phyloP scores from a whole-genome alignment of 23 tunicate genomes.

The Clavelina lepadiformis region DNA sequence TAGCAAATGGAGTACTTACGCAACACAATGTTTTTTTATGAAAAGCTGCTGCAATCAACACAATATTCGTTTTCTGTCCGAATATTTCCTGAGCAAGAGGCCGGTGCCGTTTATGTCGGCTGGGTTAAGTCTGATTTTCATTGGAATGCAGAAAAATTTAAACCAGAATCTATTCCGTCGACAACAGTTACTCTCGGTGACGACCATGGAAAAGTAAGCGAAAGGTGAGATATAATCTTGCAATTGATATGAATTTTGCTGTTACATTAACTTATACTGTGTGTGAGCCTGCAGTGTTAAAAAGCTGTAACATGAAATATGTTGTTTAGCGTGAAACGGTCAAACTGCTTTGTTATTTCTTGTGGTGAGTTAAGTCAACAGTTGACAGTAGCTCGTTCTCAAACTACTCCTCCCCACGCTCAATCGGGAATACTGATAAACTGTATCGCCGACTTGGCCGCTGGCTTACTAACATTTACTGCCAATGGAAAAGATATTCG shows the following conservation, averaged over 20 bases:
- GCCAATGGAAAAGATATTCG: conserved; percentile 78
- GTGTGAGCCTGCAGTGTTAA: too few species aligned
- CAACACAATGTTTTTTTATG: too few species aligned
- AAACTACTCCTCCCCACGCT: conserved; percentile 4
- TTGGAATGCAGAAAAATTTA: conserved; percentile 39
- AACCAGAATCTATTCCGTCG: conserved; percentile 40
- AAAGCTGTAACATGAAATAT: not conserved
- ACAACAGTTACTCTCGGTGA: conserved; percentile 90
- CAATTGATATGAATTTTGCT: too few species aligned
- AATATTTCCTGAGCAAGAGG: conserved; percentile 88
- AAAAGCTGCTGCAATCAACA: conserved; percentile 78
- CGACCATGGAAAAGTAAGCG: conserved; percentile 91
- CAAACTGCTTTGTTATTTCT: conserved; percentile 75
- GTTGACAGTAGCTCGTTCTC: not conserved
- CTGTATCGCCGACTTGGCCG: conserved; percentile 78
- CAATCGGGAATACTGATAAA: conserved; percentile 56
- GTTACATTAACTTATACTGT: too few species aligned
- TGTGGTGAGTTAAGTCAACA: conserved; percentile 79
- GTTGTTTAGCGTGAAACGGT: conserved; percentile 64
- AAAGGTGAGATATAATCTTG: too few species aligned
- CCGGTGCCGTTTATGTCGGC: conserved; percentile 73
- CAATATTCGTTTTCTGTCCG: conserved; percentile 84
- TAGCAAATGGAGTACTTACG: too few species aligned
- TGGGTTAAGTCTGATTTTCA: conserved; percentile 97
- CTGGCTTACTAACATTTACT: conserved; percentile 77